phyloP scores from a whole-genome alignment of 2,797 vertebrate species.

The Hyperoplus lanceolatus region DNA sequence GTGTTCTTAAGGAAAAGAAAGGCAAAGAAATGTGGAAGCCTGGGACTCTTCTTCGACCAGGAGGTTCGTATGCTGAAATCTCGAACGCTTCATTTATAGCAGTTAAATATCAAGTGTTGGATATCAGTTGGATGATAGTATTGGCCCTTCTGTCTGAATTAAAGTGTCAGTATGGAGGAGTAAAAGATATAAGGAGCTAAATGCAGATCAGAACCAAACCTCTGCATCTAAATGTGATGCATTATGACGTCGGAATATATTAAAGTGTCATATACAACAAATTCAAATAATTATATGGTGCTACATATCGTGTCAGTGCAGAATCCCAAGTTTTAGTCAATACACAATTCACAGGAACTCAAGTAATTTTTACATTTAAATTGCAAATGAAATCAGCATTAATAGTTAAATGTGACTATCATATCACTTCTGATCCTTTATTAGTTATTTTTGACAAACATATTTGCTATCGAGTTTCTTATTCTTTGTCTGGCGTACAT shows the following conservation, averaged over 20 bases:
- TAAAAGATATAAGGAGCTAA: not conserved
- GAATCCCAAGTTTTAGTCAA: not conserved
- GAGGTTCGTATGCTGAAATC: constrained; percentile 76
- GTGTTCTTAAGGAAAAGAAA: constrained; percentile 46
- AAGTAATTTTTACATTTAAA: too few species aligned
- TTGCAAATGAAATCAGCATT: not conserved
- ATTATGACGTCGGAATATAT: not conserved
- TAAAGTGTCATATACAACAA: not conserved
- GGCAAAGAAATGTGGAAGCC: constrained; percentile 7
- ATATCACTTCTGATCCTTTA: not conserved
- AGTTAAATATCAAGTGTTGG: not conserved
- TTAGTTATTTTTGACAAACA: not conserved
- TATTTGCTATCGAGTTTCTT: not conserved
- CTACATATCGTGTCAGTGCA: not conserved
- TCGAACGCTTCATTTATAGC: not conserved
- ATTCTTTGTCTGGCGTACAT: not conserved
- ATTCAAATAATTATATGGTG: not conserved
- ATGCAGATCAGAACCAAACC: not conserved
- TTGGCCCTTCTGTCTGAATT: not conserved
- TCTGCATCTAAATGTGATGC: not conserved
- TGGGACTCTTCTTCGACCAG: constrained; percentile 71
- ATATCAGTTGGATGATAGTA: not conserved
- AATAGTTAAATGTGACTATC: not conserved
- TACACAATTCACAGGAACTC: not conserved
- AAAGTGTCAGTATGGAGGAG: not conserved